Evolutionary conservation across 1,140 invertebrate genomes (phyloP).

Genomic region (Lepidostoma basale): DNA sequence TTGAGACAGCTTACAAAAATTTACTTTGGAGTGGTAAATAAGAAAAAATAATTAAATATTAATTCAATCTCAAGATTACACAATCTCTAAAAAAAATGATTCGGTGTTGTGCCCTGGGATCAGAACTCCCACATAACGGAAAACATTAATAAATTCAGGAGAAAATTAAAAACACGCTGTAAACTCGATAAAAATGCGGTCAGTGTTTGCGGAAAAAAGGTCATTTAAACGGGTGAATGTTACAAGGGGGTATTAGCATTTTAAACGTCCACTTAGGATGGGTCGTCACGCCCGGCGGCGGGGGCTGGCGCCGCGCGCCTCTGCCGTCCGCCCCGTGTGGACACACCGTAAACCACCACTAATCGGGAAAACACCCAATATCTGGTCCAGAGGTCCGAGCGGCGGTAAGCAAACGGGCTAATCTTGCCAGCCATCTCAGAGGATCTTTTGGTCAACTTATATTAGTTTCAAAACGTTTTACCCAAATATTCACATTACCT

Average conservation of each 20-base stretch:
- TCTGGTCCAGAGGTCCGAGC: background rate
- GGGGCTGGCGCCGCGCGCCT: background rate
- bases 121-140: no score
- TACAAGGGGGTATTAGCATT: conserved; percentile 39
- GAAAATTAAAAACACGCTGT: conserved; percentile 24
- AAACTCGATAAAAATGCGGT: conserved; percentile 35
- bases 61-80: no score
- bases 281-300: conserved; percentile 42
- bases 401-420: no score
- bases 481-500: no score
- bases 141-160: conserved; percentile 8
- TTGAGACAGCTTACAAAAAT: no score
- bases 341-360: conserved; percentile 4
- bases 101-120: no score
- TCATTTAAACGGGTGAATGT: conserved; percentile 32
- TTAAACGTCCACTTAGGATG: conserved; percentile 47
- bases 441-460: no score
- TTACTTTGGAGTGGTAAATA: no score
- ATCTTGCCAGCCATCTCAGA: no score
- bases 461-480: no score
- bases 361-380: conserved; percentile 1
- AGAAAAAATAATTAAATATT: no score
- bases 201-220: conserved; percentile 43
- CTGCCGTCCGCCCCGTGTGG: background rate
- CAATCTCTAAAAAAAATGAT: no score